These are phyloP conservation scores for Echinops telfairi DNA, from an alignment of 2,113 vertebrate species.

Conservation along the genomic window DNA sequence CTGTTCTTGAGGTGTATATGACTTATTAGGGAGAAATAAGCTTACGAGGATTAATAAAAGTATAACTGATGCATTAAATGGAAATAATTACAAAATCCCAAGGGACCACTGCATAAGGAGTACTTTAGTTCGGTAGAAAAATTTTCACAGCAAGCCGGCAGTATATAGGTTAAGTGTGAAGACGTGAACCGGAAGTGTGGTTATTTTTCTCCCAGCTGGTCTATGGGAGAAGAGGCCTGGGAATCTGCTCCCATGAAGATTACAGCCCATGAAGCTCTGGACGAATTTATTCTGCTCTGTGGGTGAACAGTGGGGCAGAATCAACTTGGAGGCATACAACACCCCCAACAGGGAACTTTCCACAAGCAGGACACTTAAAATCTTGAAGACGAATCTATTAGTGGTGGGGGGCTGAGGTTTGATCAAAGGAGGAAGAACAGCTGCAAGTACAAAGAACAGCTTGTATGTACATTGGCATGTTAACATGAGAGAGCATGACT, in stretches of 20 bases:
- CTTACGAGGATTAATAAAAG: not conserved
- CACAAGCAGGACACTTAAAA: not conserved
- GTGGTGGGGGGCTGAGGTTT: not conserved
- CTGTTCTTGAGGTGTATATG: not conserved
- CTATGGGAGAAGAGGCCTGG: not conserved
- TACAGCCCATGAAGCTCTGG: not conserved
- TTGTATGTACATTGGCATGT: not conserved
- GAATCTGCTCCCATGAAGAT: not conserved
- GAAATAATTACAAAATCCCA: not conserved
- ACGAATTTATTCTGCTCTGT: not conserved
- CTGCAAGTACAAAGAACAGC: not conserved
- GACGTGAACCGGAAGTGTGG: not conserved
- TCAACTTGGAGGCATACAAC: not conserved
- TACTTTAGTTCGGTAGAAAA: not conserved
- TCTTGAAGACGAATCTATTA: not conserved
- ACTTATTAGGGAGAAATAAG: not conserved
- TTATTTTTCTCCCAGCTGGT: not conserved
- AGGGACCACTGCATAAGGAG: not conserved
- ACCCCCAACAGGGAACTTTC: not conserved
- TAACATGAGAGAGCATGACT: not conserved
- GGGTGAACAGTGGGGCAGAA: not conserved
- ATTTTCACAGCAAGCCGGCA: not conserved
- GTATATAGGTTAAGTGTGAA: not conserved
- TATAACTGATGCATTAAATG: not conserved
- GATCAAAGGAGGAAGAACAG: not conserved